Conservation (phyloP, 2,888 invertebrate genomes). For the Cephalotes varians region DNA sequence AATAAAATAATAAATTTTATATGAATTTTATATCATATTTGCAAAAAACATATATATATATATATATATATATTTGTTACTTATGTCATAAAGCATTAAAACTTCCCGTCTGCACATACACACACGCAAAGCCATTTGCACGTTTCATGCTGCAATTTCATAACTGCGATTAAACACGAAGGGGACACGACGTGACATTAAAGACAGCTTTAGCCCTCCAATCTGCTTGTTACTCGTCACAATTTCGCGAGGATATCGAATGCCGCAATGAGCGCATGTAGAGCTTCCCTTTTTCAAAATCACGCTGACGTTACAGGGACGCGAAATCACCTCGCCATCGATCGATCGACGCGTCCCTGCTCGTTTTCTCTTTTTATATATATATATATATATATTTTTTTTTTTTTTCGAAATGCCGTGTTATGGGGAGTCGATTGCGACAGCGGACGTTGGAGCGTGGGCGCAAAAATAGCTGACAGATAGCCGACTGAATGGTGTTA, state of each 20-base stretch:
- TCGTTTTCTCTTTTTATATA: constrained; percentile 14
- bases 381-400: constrained; percentile 49
- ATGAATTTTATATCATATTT: not conserved
- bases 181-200: constrained; percentile 44
- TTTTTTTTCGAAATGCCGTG: constrained; percentile 61
- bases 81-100: constrained; percentile 28
- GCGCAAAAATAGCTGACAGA: constrained; percentile 78
- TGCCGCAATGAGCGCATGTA: constrained; percentile 24
- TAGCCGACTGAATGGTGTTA: constrained; percentile 72
- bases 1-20: not conserved
- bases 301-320: constrained; percentile 36
- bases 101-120: not conserved
- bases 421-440: constrained; percentile 67
- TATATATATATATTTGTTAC: constrained; percentile 1
- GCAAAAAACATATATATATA: no score
- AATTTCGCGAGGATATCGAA: constrained; percentile 32
- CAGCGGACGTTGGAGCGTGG: constrained; percentile 67
- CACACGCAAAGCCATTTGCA: constrained; percentile 24
- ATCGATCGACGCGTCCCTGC: constrained; percentile 4
- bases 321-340: constrained; percentile 37
- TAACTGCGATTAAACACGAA: constrained; percentile 48
- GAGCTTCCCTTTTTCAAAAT: constrained; percentile 37
- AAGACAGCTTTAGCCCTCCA: constrained; percentile 43
- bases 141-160: constrained; percentile 31
- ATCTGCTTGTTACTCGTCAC: constrained; percentile 47